These are phyloP conservation scores for Tiliacea citrago DNA, from an alignment of 2,888 invertebrate species.

Conservation along the genomic window DNA sequence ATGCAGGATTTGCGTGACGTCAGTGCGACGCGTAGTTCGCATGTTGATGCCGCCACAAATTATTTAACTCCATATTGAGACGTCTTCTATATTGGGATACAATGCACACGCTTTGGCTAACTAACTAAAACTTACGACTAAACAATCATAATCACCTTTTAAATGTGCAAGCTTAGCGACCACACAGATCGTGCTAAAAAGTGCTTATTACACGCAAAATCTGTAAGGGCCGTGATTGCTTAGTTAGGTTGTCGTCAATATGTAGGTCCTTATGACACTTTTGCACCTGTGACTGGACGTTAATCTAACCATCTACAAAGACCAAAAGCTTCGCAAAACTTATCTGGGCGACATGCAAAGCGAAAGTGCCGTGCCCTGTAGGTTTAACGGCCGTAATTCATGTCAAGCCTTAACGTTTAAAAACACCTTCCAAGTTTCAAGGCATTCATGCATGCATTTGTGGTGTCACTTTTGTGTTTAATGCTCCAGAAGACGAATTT, in stretches of 20 bases:
- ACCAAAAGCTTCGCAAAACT: background rate
- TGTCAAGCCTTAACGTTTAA: background rate
- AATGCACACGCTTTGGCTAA: too few species aligned
- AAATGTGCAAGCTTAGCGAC: too few species aligned
- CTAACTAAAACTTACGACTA: too few species aligned
- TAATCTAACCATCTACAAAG: conserved; percentile 11
- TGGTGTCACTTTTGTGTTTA: background rate
- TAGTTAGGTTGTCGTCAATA: conserved; percentile 16
- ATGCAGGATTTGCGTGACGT: too few species aligned
- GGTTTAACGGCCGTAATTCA: background rate
- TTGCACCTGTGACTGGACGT: conserved; percentile 16
- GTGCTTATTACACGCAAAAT: too few species aligned
- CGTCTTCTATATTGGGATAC: too few species aligned
- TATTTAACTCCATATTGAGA: too few species aligned
- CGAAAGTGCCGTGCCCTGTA: background rate
- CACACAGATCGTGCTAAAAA: too few species aligned
- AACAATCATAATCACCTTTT: too few species aligned
- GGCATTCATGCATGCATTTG: background rate
- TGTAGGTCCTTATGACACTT: background rate
- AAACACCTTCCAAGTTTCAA: background rate
- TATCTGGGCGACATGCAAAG: background rate
- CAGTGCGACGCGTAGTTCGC: too few species aligned
- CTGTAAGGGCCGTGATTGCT: too few species aligned
- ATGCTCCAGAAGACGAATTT: conserved; percentile 1
- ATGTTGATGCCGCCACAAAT: too few species aligned